Evolutionary conservation across 1,140 invertebrate genomes (phyloP), one percentile per base, ranked within the genome.

Genomic region (Carposina sasakii): DNA sequence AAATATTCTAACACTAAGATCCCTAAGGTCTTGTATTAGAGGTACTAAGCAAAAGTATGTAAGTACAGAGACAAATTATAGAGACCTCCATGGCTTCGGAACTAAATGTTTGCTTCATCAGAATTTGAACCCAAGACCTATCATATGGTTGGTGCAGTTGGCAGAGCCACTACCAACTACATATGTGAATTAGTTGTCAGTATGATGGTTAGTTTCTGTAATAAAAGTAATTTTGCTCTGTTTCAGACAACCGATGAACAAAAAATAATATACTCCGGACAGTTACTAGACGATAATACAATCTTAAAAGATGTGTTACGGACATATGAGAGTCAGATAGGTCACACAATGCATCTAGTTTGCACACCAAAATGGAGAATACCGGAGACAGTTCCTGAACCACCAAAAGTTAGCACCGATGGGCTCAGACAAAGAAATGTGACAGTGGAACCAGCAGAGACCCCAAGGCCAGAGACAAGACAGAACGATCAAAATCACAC

Each of bases 181-280:
- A n/a, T n/a, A n/a, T n/a, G n/a, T n/a, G n/a, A n/a, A n/a, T n/a
- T n/a, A n/a, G n/a, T n/a, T n/a, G n/a, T n/a, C n/a, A n/a, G n/a
- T n/a, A n/a, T n/a, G n/a, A n/a, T n/a, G n/a, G n/a, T n/a, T n/a
- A n/a, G n/a, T n/a, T n/a, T n/a, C n/a, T 45, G 9, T 26, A 13
- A 6, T 28, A 6, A 28, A 12, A 28, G 24, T 28, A 28, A 28
- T 28, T 28, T 12, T 28, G 24, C 24, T 5, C 24, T 6, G 24
- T 42, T 42, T 26, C 76, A 95, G 94, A 89, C 89, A 72, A 88
- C 89, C 44, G 88, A 91, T 51, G 92, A 94, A 58, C 94, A 96
- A 68, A 95, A 94, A 77, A 85, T 97, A 0, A 96, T 97, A 63
- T 97, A 96, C 81, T 96, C 93, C 6, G 95, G 95, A n/a, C 92